Base-by-base conservation (phyloP, 2,797 vertebrate species). In the Poecilia picta region DNA sequence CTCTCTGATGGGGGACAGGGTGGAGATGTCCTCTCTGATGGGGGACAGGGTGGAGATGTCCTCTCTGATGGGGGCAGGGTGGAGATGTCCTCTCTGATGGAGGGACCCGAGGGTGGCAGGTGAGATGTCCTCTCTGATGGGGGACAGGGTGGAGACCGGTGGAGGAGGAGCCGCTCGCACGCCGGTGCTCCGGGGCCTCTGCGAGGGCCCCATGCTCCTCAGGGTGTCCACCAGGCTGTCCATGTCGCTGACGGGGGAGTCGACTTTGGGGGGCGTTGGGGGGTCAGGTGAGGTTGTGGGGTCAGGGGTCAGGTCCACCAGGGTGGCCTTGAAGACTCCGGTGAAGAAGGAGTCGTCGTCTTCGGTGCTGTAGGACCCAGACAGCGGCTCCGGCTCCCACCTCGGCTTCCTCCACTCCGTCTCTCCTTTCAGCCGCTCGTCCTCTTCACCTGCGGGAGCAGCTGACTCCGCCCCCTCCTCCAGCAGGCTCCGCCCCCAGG, bases 171-270 rank as follows among this genome's bases (percentile, higher is more conserved):
- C 83, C 0, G 90, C 88, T 0, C 96, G 95, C 0, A 16, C 10
- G 28, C 49, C 39, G 0, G 91, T 72, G 53, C 81, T 81, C 73
- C 96, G 94, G 0, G 85, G 94, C 75, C 95, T 97, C 81, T 96
- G 85, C 0, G 97, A 92, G n/a, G 96, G 94, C 4, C 96, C 97
- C 96, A 99, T 97, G 93, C 87, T 97, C 80, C 96, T 96, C 41
- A 99, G 93, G 0, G 97, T 98, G 80, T 98, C 97, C 89, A 97
- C 94, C 0, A 98, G 95, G 39, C 79, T 95, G 45, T 98, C 97
- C 96, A 99, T 97, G 71, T 99, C 97, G 25, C 91, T 92, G 81
- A 47, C 45, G 71, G 89, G 84, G 43, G 93, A 91, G 49, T 95
- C 95, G 0, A 81, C 78, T 33, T 96, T 96, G 0, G 96, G 95